Base-by-base conservation (phyloP, 2,888 invertebrate genomes). In the Gonocerus acuteangulatus region DNA sequence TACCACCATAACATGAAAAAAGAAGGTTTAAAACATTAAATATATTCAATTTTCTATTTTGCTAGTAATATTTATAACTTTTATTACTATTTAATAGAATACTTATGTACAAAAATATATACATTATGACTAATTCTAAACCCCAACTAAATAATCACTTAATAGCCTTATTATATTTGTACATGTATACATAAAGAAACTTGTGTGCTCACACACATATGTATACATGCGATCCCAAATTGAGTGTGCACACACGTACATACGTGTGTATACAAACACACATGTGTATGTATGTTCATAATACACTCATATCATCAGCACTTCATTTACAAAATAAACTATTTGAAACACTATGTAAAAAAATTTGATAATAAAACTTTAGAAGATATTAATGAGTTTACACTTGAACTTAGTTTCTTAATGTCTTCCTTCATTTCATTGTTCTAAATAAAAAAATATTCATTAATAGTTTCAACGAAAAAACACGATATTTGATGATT, bases 101-200 rank as follows among this genome's bases (percentile, higher is more conserved):
- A 60, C 57, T 49, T 66, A 66, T 66, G 62, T 66, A 66, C 66
- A 66, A 66, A 66, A 66, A 66, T 66, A 66, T 66, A 66, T 61
- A 66, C 65, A 64, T 63, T 66, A 62, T 59, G 60, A 56, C 63
- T 65, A 66, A 62, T 45, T 64, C 54, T 65, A 63, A 54, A 62
- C 62, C 66, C 66, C 65, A 62, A 58, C 42, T 61, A 54, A 62
- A 62, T 58, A 57, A 57, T 60, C 21, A 51, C 47, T 45, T 52
- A 62, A 34, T 58, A 54, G 48, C 59, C 60, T 47, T 62, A 51
- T 51, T 34, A 48, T 44, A 44, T 60, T 27, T 44, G 22, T 54
- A 44, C 27, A 52, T 44, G 22, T 54, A 44, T 39, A 52, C 42
- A 44, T 39, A 52, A 34, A 52, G 42, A 44, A 42, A 39, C 21